These are phyloP conservation scores for Proterorhinus semilunaris DNA, from an alignment of 2,113 vertebrate species.

Conservation along the genomic window DNA sequence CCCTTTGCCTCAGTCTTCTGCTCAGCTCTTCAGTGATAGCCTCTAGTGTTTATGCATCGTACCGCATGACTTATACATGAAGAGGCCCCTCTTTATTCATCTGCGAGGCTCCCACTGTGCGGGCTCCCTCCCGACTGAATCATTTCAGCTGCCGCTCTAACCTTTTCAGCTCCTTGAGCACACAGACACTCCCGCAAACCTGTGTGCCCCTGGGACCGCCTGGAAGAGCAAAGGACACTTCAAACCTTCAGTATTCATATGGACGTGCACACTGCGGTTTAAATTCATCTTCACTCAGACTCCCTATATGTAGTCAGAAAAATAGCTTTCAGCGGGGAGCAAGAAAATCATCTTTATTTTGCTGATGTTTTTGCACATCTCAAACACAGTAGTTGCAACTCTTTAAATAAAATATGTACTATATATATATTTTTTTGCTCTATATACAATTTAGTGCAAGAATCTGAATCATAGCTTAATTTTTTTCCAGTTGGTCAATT, in stretches of 20 bases:
- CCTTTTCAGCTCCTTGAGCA: conserved; percentile 43
- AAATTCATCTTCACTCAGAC: neutral
- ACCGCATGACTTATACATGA: conserved; percentile 67
- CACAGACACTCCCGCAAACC: conserved; percentile 22
- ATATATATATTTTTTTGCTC: too few species aligned
- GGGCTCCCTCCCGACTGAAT: conserved; percentile 35
- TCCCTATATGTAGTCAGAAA: neutral
- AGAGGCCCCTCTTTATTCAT: conserved; percentile 63
- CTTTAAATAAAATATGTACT: too few species aligned
- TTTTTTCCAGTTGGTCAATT: too few species aligned
- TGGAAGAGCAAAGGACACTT: conserved; percentile 25
- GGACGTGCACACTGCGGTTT: conserved; percentile 2
- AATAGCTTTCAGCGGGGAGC: neutral
- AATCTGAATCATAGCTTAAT: too few species aligned
- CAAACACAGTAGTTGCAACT: neutral
- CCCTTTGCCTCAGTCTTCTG: conserved; percentile 42
- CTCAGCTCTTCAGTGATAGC: conserved; percentile 38
- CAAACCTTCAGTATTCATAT: conserved; percentile 14
- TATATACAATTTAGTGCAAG: too few species aligned
- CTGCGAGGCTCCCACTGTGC: conserved; percentile 43
- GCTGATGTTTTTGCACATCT: neutral
- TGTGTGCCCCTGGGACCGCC: conserved; percentile 7
- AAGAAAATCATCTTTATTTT: neutral
- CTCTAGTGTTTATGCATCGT: conserved; percentile 60
- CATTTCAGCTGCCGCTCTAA: conserved; percentile 36